Evolutionary conservation across 2,113 vertebrate species (phyloP).

Genomic region (Ciconia boyciana): DNA sequence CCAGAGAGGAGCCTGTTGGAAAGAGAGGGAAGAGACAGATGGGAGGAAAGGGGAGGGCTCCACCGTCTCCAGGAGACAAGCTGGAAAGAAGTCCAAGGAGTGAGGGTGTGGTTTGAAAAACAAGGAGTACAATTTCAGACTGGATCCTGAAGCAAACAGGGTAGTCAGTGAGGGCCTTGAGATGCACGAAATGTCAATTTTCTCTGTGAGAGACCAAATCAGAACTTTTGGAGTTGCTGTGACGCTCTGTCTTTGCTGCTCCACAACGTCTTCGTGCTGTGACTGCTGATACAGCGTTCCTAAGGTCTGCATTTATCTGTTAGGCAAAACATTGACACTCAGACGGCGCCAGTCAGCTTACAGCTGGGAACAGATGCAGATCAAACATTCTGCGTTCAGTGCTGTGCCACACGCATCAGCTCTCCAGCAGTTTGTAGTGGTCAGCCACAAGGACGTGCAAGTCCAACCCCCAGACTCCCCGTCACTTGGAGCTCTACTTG

Average conservation of each 20-base stretch:
- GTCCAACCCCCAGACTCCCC: neutral
- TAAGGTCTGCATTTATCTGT: neutral
- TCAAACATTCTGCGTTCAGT: fast-evolving
- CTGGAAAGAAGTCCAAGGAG: conserved; percentile 32
- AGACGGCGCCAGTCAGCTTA: neutral
- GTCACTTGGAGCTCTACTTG: neutral
- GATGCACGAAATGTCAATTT: neutral
- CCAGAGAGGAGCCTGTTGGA: neutral
- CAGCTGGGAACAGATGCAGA: neutral
- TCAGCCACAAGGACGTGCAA: neutral
- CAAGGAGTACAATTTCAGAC: conserved; percentile 31
- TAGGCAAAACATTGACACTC: neutral
- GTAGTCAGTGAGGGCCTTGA: neutral
- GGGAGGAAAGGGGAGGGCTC: neutral
- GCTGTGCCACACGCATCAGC: neutral
- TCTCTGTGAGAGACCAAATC: neutral
- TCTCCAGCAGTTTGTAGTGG: neutral
- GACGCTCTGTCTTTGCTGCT: neutral
- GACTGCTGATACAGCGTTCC: neutral
- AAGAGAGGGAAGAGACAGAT: neutral
- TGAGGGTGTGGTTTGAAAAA: conserved; percentile 43
- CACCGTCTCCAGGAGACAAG: neutral
- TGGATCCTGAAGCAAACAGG: neutral
- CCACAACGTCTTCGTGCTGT: neutral
- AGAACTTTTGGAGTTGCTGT: neutral